These are phyloP conservation scores for Trinectes maculatus DNA, from an alignment of 2,113 vertebrate genomes.

Conservation along the genomic window DNA sequence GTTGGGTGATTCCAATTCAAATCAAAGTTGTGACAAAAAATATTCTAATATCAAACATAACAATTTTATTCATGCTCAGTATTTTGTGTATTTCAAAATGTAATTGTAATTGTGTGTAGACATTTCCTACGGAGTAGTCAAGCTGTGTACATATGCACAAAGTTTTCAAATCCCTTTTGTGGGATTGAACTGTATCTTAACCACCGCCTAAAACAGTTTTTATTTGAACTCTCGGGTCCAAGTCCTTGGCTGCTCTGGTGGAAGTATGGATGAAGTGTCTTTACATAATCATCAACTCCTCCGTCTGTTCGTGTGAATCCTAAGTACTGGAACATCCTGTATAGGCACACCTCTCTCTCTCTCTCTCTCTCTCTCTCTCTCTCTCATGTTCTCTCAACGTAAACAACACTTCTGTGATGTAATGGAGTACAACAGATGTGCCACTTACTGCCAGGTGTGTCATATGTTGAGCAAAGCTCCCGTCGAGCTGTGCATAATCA, in stretches of 20 bases:
- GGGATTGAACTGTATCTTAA: no score
- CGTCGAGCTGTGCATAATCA: conserved; percentile 36
- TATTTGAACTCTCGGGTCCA: neutral
- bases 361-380: neutral
- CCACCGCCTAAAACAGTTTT: no score
- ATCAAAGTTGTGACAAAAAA: no score
- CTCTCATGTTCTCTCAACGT: neutral
- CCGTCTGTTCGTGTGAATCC: conserved; percentile 15
- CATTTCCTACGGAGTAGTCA: no score
- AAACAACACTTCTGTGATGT: conserved; percentile 64
- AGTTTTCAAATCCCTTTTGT: no score
- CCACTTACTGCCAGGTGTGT: conserved; percentile 65
- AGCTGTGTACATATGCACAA: no score
- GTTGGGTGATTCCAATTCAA: no score
- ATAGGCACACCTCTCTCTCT: neutral
- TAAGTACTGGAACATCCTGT: neutral
- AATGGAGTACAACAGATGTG: conserved; percentile 79
- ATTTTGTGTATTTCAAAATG: no score
- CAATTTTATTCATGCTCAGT: no score
- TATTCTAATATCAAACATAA: no score
- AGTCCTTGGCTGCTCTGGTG: neutral
- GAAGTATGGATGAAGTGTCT: conserved; percentile 2
- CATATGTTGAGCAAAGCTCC: conserved; percentile 50
- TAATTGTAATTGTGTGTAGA: no score
- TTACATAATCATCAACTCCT: neutral